These are phyloP conservation scores for Neosilurus mollespiculum DNA, from an alignment of 2,797 vertebrate genomes.

Conservation along the genomic window DNA sequence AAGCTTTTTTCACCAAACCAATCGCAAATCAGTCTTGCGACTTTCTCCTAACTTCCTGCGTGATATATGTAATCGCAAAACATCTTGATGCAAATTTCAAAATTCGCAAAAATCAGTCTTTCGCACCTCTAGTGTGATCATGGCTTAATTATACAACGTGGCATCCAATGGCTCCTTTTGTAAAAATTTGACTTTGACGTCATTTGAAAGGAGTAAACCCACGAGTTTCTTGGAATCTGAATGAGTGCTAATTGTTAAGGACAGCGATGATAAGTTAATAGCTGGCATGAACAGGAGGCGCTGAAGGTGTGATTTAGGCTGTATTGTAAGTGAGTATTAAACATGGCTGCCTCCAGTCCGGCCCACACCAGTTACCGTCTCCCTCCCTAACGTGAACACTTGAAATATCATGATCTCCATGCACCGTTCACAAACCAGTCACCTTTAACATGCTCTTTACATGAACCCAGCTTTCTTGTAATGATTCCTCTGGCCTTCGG, in stretches of 20 bases:
- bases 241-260: neutral
- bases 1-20: no score
- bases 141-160: neutral
- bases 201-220: neutral
- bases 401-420: constrained; percentile 21
- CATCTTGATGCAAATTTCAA: no score
- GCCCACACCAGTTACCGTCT: neutral
- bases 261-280: constrained; percentile 26
- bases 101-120: no score
- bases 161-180: neutral
- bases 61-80: no score
- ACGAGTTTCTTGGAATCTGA: neutral
- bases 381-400: constrained; percentile 21
- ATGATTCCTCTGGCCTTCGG: constrained; percentile 23
- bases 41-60: no score
- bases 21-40: no score
- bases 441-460: neutral
- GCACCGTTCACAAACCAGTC: constrained; percentile 4
- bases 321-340: neutral
- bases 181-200: neutral
- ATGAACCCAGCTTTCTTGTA: neutral
- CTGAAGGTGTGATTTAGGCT: neutral
- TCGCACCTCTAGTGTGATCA: no score
- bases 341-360: neutral
- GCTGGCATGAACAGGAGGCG: constrained; percentile 7